Conservation (phyloP, 2,797 vertebrate genomes). For the Cottoperca gobio region DNA sequence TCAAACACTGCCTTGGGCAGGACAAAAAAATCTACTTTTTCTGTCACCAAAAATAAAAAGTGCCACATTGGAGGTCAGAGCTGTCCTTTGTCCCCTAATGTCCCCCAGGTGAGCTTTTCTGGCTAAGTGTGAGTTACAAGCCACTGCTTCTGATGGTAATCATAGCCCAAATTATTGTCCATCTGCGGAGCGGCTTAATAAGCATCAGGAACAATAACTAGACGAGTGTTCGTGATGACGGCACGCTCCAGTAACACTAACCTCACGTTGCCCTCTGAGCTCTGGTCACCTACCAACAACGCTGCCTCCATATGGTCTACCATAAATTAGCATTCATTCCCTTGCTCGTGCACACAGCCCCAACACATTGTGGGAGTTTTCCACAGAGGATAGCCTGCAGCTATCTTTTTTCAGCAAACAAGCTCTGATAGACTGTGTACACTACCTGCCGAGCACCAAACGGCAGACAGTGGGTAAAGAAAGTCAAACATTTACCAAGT, state of each 20-base stretch:
- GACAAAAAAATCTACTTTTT: slow-evolving; percentile 27
- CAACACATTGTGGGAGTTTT: slow-evolving; percentile 49
- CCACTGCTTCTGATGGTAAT: slow-evolving; percentile 74
- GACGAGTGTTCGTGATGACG: slow-evolving; percentile 72
- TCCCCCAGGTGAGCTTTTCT: slow-evolving; percentile 68
- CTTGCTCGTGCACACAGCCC: slow-evolving; percentile 26
- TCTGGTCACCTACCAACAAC: slow-evolving; percentile 73
- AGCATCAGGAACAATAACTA: slow-evolving; percentile 80
- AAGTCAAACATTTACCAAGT: background rate
- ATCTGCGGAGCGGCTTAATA: slow-evolving; percentile 84
- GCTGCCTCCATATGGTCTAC: slow-evolving; percentile 73
- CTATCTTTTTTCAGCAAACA: slow-evolving; percentile 21
- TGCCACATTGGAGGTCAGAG: slow-evolving; percentile 50
- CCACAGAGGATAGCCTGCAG: slow-evolving; percentile 40
- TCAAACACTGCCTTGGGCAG: slow-evolving; percentile 17
- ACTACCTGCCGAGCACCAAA: background rate
- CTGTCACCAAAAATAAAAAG: slow-evolving; percentile 24
- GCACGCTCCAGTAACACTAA: slow-evolving; percentile 73
- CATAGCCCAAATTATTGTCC: slow-evolving; percentile 81
- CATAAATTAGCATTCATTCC: slow-evolving; percentile 71
- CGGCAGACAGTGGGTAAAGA: background rate
- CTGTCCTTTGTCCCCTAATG: slow-evolving; percentile 64
- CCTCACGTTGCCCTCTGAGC: slow-evolving; percentile 75
- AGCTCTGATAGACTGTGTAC: background rate
- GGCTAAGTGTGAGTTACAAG: slow-evolving; percentile 80